Evolutionary conservation across 2,888 invertebrate genomes (phyloP).

Genomic region (Lasioglossum morio): DNA sequence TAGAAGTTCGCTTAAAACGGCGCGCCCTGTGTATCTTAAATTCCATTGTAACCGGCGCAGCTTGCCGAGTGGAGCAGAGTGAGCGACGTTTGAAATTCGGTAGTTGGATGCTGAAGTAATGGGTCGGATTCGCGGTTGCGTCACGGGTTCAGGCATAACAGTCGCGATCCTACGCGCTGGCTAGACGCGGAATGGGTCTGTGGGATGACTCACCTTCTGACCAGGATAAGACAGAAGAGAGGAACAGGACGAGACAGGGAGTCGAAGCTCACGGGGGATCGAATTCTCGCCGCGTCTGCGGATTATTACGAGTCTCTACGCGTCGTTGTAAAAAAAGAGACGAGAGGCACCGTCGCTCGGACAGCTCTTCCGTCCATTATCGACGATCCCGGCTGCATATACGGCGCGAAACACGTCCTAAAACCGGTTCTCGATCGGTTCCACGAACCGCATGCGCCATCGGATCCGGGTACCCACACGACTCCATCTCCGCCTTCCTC

Average conservation of each 20-base stretch:
- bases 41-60: background rate
- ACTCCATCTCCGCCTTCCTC: constrained; percentile 57
- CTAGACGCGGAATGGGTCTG: constrained; percentile 44
- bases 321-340: constrained; percentile 48
- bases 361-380: constrained; percentile 73
- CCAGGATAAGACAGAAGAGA: constrained; percentile 20
- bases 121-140: background rate
- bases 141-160: background rate
- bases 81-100: background rate
- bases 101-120: background rate
- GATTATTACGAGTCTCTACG: constrained; percentile 66
- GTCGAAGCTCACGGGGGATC: constrained; percentile 61
- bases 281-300: constrained; percentile 68
- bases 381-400: constrained; percentile 71
- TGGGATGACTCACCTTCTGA: constrained; percentile 46
- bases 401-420: constrained; percentile 70
- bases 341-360: constrained; percentile 58
- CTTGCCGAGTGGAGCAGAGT: background rate
- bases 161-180: background rate
- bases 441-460: constrained; percentile 76
- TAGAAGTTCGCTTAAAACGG: background rate
- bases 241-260: constrained; percentile 32
- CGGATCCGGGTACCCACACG: constrained; percentile 81
- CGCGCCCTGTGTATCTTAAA: background rate
- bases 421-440: constrained; percentile 81